Conservation (phyloP, 2,888 invertebrate species). For the Lampropteryx suffumata region DNA sequence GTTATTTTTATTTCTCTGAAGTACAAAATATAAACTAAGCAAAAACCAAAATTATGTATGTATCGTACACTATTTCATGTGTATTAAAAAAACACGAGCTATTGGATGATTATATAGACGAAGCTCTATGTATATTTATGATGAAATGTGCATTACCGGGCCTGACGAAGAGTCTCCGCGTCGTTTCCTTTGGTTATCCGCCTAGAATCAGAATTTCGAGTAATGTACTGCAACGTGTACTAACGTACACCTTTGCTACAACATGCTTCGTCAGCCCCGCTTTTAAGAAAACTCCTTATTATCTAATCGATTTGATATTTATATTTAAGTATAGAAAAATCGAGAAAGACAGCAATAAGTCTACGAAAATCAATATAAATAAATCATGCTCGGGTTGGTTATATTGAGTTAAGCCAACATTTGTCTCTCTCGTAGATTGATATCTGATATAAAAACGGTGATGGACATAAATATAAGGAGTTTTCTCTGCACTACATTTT, state of each 20-base stretch:
- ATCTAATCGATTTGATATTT: too few species aligned
- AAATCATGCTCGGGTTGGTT: conserved; percentile 1
- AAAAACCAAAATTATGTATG: conserved; percentile 23
- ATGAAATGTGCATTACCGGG: conserved; percentile 51
- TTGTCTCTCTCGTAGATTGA: conserved; percentile 1
- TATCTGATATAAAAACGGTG: background rate
- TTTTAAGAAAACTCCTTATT: conserved; percentile 53
- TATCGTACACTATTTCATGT: conserved; percentile 18
- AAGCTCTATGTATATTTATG: conserved; percentile 43
- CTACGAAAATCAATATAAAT: background rate
- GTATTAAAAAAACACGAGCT: conserved; percentile 35
- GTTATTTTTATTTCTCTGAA: conserved; percentile 21
- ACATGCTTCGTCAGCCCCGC: conserved; percentile 60
- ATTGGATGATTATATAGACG: conserved; percentile 40
- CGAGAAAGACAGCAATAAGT: background rate
- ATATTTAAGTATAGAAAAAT: too few species aligned
- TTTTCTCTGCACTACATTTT: conserved; percentile 46
- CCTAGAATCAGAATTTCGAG: conserved; percentile 57
- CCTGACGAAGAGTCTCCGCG: conserved; percentile 58
- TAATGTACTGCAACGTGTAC: conserved; percentile 43
- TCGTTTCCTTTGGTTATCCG: conserved; percentile 58
- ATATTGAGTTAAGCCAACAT: background rate
- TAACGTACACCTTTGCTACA: conserved; percentile 40
- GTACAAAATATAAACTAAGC: conserved; percentile 12
- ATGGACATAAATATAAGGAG: conserved; percentile 44